A percentile compares a stretch with the other conserved stretches of the same genome.
Evolutionary conservation across 1,140 invertebrate species (phyloP).

Genomic region (Diabrotica undecimpunctata): DNA sequence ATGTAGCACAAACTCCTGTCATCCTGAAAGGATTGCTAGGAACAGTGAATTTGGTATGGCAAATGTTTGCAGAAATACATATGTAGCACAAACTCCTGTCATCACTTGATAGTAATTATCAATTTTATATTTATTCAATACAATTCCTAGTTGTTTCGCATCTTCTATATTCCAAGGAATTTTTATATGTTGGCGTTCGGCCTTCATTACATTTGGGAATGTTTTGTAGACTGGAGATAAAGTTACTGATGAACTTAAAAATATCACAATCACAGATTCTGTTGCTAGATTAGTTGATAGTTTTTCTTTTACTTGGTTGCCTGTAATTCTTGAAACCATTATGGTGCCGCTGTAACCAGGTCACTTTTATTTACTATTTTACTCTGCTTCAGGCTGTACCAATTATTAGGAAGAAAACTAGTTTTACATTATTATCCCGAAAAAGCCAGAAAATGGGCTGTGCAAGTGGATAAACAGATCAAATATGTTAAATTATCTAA

Average conservation of each 20-base stretch:
- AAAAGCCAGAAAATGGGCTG: conserved; percentile 79
- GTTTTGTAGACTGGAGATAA: conserved; percentile 67
- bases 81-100: conserved; percentile 83
- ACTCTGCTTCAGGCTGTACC: conserved; percentile 91
- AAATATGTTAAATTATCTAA: conserved; percentile 92
- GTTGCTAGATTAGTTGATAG: conserved; percentile 52
- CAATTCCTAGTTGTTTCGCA: conserved; percentile 88
- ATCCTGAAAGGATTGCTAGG: conserved; percentile 53
- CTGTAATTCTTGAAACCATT: conserved; percentile 28
- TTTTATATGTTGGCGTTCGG: conserved; percentile 85
- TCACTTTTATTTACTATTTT: too few species aligned
- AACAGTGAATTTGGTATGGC: conserved; percentile 18
- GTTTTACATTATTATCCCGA: conserved; percentile 88
- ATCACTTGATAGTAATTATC: conserved; percentile 92
- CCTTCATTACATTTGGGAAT: conserved; percentile 78
- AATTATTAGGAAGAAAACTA: conserved; percentile 79
- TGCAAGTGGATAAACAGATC: conserved; percentile 79
- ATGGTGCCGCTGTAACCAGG: neutral
- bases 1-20: conserved; percentile 26
- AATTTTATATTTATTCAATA: conserved; percentile 91
- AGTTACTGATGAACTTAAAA: conserved; percentile 59
- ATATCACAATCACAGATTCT: conserved; percentile 59
- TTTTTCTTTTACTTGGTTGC: conserved; percentile 20
- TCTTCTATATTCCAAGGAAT: conserved; percentile 93
- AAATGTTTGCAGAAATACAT: too few species aligned